Conservation (phyloP, 2,797 vertebrate genomes). For the Natrix natrix region DNA sequence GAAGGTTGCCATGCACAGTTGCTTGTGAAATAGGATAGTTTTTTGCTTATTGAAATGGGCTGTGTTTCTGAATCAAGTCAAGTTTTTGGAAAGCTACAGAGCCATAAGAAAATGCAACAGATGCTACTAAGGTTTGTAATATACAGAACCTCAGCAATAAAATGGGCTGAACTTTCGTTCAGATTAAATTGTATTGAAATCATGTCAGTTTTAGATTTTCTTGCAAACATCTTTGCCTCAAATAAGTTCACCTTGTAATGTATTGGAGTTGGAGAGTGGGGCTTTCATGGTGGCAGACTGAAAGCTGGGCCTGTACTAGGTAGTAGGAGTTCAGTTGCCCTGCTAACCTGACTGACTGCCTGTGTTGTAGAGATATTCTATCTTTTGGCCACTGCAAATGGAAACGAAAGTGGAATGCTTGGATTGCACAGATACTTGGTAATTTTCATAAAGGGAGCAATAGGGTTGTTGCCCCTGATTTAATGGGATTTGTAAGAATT, state of each 20-base stretch:
- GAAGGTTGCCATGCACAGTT: neutral
- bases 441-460: neutral
- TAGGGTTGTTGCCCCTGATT: neutral
- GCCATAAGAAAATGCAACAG: neutral
- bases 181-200: neutral
- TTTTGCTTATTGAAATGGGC: neutral
- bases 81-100: neutral
- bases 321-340: neutral
- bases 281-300: neutral
- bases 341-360: neutral
- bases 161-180: neutral
- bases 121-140: neutral
- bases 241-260: neutral
- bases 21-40: neutral
- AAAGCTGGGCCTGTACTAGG: neutral
- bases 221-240: neutral
- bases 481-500: neutral
- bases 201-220: neutral
- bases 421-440: neutral
- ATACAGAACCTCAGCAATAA: slow-evolving; percentile 1
- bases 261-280: neutral
- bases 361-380: neutral
- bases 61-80: neutral
- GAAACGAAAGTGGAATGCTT: neutral
- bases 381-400: neutral